Percentiles rank a stretch among this genome's conserved stretches.
phyloP scores from a whole-genome alignment of 2,113 vertebrate species.

The Eurystomus gularis region DNA sequence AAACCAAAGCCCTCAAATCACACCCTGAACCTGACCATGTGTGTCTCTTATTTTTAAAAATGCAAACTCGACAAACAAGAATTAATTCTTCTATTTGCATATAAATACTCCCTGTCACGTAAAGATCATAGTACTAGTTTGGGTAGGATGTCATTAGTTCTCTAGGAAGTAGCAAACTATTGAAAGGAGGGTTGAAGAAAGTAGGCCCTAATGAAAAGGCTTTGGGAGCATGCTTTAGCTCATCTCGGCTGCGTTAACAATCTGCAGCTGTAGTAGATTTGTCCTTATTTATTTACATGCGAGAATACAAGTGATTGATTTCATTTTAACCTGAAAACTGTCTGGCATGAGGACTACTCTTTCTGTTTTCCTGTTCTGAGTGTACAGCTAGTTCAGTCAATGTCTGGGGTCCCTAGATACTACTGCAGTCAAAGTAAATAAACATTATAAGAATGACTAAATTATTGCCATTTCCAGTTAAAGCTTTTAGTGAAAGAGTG shows the following conservation, averaged over 20 bases:
- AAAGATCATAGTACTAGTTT: background rate
- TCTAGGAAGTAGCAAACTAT: background rate
- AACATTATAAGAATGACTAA: background rate
- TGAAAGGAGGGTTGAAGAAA: background rate
- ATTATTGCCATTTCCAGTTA: background rate
- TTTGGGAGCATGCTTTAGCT: background rate
- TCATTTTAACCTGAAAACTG: background rate
- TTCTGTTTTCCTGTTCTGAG: background rate
- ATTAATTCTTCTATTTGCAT: background rate
- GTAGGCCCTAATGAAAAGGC: background rate
- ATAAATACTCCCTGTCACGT: background rate
- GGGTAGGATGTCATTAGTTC: background rate
- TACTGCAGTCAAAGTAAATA: background rate
- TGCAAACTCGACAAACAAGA: background rate
- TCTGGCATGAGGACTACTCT: background rate
- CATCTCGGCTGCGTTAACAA: background rate
- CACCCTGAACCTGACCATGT: background rate
- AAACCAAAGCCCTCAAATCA: background rate
- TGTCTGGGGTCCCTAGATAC: background rate
- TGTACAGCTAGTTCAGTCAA: background rate
- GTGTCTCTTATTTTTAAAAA: background rate
- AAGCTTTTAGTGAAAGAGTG: background rate
- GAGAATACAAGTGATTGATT: background rate
- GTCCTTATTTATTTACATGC: background rate
- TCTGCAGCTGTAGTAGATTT: background rate